These are phyloP conservation scores for Ptychoptera contaminata DNA, from an alignment of 2,888 invertebrate species.

Conservation along the genomic window DNA sequence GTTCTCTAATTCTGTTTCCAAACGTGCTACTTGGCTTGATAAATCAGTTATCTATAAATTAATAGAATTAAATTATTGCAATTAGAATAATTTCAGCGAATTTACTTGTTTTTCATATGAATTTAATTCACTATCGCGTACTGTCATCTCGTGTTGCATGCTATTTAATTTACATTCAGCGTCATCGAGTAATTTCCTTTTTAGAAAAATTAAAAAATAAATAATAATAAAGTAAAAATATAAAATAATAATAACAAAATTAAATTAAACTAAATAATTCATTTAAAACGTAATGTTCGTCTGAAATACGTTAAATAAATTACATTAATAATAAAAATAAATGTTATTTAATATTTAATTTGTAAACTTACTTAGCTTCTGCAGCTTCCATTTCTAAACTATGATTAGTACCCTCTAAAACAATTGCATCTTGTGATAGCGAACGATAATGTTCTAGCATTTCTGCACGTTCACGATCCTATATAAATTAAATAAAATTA, in stretches of 20 bases:
- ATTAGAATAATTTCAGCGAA: background rate
- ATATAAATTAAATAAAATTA: slow-evolving; percentile 6
- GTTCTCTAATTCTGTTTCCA: slow-evolving; percentile 49
- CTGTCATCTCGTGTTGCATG: slow-evolving; percentile 45
- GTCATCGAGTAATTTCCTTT: slow-evolving; percentile 32
- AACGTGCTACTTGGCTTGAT: slow-evolving; percentile 38
- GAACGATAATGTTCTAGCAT: slow-evolving; percentile 67
- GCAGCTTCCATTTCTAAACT: slow-evolving; percentile 61
- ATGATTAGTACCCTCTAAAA: slow-evolving; percentile 63
- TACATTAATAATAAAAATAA: too few relatives aligned
- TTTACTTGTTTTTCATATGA: slow-evolving; percentile 41
- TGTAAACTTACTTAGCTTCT: slow-evolving; percentile 38
- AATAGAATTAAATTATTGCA: background rate
- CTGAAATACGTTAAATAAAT: background rate
- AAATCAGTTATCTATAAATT: slow-evolving; percentile 26
- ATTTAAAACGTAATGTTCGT: slow-evolving; percentile 3
- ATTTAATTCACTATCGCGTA: slow-evolving; percentile 35
- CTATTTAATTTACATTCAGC: slow-evolving; percentile 42
- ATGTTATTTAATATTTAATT: background rate
- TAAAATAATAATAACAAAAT: slow-evolving; percentile 5
- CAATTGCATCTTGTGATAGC: slow-evolving; percentile 59
- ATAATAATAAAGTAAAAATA: slow-evolving; percentile 4
- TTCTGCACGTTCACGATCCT: slow-evolving; percentile 61
- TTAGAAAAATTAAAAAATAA: slow-evolving; percentile 1
- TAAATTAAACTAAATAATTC: slow-evolving; percentile 8